Evolutionary conservation across 1,140 invertebrate genomes (phyloP), one percentile per base, ranked within the genome.

Genomic region (Plutomurus gul): DNA sequence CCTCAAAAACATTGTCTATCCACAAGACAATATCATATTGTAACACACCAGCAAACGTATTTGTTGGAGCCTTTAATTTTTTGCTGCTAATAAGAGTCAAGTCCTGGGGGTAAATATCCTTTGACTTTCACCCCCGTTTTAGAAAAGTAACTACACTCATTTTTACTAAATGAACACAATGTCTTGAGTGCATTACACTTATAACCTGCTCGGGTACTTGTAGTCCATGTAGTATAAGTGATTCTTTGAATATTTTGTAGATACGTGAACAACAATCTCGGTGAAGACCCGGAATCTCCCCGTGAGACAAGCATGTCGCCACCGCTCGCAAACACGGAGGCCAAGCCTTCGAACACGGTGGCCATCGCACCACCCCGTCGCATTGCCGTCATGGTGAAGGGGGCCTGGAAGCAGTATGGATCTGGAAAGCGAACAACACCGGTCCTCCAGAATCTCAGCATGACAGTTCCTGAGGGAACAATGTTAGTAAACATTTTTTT

Each of bases 391-490:
- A 93, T 92, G 84, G 93, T 96, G 13, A 88, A 93, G 80, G 90
- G 94, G 84, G 93, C 95, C 5, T 94, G 92, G 88, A 96, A 96
- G 86, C 90, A 91, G 81, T 96, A 96, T 85, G 95, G 95, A 49
- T 92, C 92, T 84, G 93, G 92, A 85, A 94, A 92, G 84, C 92
- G 92, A 77, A 92, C 93, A 18, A 81, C 78, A 8, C 91, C 92
- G 51, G 94, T 96, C 30, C 88, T 97, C 56, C 92, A 92, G 82
- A 93, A 94, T 83, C 90, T 96, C 22, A 94, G 93, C 87, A 95
- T 96, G 93, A 95, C 93, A 43, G 95, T 97, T 47, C 92, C 93
- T 56, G 95, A 95, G 87, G 95, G 95, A 79, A 93, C 93, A 56
- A 96, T 96, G 94, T 95, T 88, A 94, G 93, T 92, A 85, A 75